Base-by-base conservation (phyloP, 1,140 invertebrate species). In the Drosophila punjabiensis region DNA sequence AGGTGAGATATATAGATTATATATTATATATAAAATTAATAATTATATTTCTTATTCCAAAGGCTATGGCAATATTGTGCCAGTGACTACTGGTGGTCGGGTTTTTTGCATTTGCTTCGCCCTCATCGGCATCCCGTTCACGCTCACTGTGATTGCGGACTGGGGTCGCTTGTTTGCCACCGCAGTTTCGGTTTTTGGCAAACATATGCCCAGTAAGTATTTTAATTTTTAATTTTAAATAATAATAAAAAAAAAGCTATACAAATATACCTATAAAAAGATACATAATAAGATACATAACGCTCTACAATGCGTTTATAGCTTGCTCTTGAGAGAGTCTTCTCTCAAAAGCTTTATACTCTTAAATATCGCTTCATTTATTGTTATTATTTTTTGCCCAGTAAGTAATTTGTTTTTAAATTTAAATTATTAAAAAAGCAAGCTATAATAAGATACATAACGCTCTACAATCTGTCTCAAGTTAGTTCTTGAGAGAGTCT, bases 61-160 rank as follows among this genome's bases (percentile, higher is more conserved):
- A 98, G 98, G 98, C 66, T 99, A 99, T 93, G 98, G 98, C 52
- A 98, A 99, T 92, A 97, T 99, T 76, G 97, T 98, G 14, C 98
- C 98, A 2, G 96, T 96, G 37, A 99, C 98, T 5, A 95, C 95
- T 66, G 95, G 95, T 92, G 98, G 98, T 10, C 95, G 97, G 63
- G 94, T 97, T 30, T 98, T 99, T 90, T 99, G 98, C 93, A 98
- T 99, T 52, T 94, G 98, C 16, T 99, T 98, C 93, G 98, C 98
- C 10, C 94, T 99, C 50, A 95, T 99, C 41, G 98, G 98, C 16
- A 98, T 99, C 85, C 98, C 98, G 3, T 94, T 99, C 50, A 99
- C 98, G 7, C 93, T 99, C 39, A 98, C 97, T 1, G 98, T 98
- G 20, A 97, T 99, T 45, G 98, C 98, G 8, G 98, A 99, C 92